Percentiles rank a stretch among this genome's conserved stretches.
These are phyloP conservation scores for Acanthacorydalis orientalis DNA, from an alignment of 2,888 invertebrate genomes.

Conservation along the genomic window DNA sequence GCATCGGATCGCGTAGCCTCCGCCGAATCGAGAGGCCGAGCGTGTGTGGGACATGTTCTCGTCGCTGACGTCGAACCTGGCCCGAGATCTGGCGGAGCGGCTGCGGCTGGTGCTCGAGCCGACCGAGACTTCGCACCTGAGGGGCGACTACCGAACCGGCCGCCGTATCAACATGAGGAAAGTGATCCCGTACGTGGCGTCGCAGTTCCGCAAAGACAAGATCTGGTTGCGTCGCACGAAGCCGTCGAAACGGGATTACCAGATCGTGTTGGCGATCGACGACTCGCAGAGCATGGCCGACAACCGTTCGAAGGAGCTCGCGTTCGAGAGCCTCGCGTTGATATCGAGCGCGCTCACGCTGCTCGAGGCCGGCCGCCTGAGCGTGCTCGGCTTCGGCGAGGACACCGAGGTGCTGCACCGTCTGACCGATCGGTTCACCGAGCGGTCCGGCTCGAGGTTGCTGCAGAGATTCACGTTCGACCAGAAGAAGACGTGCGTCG, in stretches of 20 bases:
- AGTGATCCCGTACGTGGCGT: slow-evolving; percentile 97
- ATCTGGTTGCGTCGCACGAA: slow-evolving; percentile 95
- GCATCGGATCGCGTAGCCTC: slow-evolving; percentile 13
- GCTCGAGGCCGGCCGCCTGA: slow-evolving; percentile 84
- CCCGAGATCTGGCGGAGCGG: slow-evolving; percentile 83
- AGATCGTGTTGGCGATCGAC: slow-evolving; percentile 90
- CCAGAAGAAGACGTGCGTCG: slow-evolving; percentile 78
- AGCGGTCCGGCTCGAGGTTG: slow-evolving; percentile 68
- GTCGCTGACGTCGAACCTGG: slow-evolving; percentile 39
- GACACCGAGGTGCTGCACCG: slow-evolving; percentile 71
- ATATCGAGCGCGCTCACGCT: slow-evolving; percentile 79
- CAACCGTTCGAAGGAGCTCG: slow-evolving; percentile 75
- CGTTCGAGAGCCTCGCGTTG: slow-evolving; percentile 87
- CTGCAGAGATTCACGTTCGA: slow-evolving; percentile 71
- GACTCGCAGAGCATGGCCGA: slow-evolving; percentile 89
- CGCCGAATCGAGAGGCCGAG: slow-evolving; percentile 28
- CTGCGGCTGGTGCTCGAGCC: slow-evolving; percentile 89
- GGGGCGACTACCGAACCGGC: slow-evolving; percentile 93
- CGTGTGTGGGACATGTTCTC: slow-evolving; percentile 45
- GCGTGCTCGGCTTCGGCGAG: slow-evolving; percentile 85
- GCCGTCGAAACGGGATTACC: slow-evolving; percentile 90
- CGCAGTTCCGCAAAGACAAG: slow-evolving; percentile 96
- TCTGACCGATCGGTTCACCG: slow-evolving; percentile 71
- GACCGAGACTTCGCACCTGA: slow-evolving; percentile 76
- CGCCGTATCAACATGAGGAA: slow-evolving; percentile 96